Conservation (phyloP, 2,888 invertebrate species). For the Rhaphigaster nebulosa region DNA sequence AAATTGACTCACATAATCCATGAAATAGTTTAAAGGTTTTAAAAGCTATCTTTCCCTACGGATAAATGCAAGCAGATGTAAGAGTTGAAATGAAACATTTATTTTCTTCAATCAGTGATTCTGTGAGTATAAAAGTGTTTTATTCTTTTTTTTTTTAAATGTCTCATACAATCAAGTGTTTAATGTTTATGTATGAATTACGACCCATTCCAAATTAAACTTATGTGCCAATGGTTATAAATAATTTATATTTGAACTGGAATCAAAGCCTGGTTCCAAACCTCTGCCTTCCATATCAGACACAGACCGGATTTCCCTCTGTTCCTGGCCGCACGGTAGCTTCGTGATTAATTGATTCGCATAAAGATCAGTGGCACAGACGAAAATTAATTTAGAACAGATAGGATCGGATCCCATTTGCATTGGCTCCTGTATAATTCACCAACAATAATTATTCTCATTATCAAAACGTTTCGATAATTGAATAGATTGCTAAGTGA, state of each 20-base stretch:
- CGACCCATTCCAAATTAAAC: too few relatives aligned
- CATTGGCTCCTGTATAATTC: background rate
- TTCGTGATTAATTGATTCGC: conserved; percentile 23
- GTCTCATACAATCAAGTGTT: too few relatives aligned
- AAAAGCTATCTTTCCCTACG: too few relatives aligned
- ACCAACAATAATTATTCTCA: background rate
- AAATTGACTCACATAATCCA: too few relatives aligned
- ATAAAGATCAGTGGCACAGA: conserved; percentile 20
- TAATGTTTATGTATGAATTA: too few relatives aligned
- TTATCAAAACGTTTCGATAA: conserved; percentile 1
- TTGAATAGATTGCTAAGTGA: background rate
- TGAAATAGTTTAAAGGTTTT: too few relatives aligned
- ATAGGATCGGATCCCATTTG: background rate
- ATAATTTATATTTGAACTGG: background rate
- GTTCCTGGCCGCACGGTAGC: background rate
- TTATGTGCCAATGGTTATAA: background rate
- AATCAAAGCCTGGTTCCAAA: background rate
- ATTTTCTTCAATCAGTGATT: too few relatives aligned
- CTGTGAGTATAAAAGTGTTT: too few relatives aligned
- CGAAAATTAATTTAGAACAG: background rate
- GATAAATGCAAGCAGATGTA: too few relatives aligned
- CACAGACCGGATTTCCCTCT: background rate
- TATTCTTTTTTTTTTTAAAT: too few relatives aligned
- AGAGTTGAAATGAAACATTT: too few relatives aligned
- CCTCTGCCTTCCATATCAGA: background rate